Evolutionary conservation across 1,140 invertebrate species (phyloP), one percentile per base, ranked within the genome.

Genomic region (Hyles euphorbiae): DNA sequence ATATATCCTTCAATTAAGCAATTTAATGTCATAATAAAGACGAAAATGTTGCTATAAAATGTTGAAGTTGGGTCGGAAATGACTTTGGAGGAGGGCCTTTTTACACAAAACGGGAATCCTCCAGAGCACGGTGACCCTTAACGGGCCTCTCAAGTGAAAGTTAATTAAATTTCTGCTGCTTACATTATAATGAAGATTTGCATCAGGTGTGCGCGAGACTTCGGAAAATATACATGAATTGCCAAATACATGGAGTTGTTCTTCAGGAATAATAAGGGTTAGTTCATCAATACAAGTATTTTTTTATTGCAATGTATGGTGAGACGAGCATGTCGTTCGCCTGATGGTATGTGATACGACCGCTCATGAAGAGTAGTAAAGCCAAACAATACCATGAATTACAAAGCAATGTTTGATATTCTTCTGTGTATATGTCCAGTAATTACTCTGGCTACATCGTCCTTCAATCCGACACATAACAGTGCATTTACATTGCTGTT

Each of bases 91-190:
- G 72, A 67, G 66, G 65, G 68, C 72, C 78, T 74, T 79, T 81
- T 81, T 70, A 60, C 61, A 65, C 68, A 70, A 72, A 75, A 72
- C 71, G 63, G 52, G 68, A 68, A 74, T 71, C 72, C 68, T 72
- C 59, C 51, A 64, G 63, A 56, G 56, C 72, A 67, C 68, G 77
- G 73, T 79, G 78, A 76, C 74, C 76, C 72, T 66, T 67, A 72
- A 58, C 56, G 59, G 49, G 57, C 60, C 74, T 76, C 77, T 77
- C 72, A 79, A 76, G 74, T 67, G 63, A 58, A 70, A 73, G 72
- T 81, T 79, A 78, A 79, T 81, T 81, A 79, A 81, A 78, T 74
- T 80, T 78, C 73, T 71, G 67, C 66, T 76, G 77, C 71, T 78
- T 76, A 79, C 68, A 79, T 81, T 81, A 81, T 67, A 78, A 78